Evolutionary conservation across 2,888 invertebrate genomes (phyloP).

Genomic region (Sinohyriopsis cumingii): DNA sequence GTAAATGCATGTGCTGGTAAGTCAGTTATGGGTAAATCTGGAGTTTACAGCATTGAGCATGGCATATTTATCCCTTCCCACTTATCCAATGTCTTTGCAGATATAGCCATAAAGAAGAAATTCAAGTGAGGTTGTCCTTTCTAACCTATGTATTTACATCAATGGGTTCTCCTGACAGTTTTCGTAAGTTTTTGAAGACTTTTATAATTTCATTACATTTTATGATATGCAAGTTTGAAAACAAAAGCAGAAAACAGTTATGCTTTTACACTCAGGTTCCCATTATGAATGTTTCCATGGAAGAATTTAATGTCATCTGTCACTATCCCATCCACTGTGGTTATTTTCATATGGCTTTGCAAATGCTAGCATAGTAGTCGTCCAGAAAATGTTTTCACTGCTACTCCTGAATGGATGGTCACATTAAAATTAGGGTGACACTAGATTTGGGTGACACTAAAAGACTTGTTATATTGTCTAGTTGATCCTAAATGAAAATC

Average conservation of each 20-base stretch:
- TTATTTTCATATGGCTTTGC: too few relatives aligned
- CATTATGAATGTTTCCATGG: not conserved
- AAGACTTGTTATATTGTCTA: too few relatives aligned
- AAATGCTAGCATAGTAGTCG: too few relatives aligned
- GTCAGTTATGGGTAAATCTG: too few relatives aligned
- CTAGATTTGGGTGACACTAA: too few relatives aligned
- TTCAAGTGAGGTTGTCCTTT: constrained; percentile 92
- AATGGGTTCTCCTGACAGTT: constrained; percentile 90
- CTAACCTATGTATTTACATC: constrained; percentile 93
- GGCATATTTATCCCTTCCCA: too few relatives aligned
- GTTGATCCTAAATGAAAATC: too few relatives aligned
- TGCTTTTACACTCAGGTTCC: not conserved
- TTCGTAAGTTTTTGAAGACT: constrained; percentile 73
- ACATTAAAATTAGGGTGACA: too few relatives aligned
- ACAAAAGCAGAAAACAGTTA: not conserved
- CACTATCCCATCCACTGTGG: not conserved
- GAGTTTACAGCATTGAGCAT: too few relatives aligned
- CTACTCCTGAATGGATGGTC: too few relatives aligned
- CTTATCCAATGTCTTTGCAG: constrained; percentile 36
- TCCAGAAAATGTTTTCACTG: too few relatives aligned
- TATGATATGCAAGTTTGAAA: not conserved
- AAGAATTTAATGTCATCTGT: not conserved
- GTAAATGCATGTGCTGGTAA: too few relatives aligned
- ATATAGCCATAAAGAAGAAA: constrained; percentile 79
- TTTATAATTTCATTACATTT: not conserved